Conservation (phyloP, 2,113 vertebrate species). For the Phasianus colchicus region DNA sequence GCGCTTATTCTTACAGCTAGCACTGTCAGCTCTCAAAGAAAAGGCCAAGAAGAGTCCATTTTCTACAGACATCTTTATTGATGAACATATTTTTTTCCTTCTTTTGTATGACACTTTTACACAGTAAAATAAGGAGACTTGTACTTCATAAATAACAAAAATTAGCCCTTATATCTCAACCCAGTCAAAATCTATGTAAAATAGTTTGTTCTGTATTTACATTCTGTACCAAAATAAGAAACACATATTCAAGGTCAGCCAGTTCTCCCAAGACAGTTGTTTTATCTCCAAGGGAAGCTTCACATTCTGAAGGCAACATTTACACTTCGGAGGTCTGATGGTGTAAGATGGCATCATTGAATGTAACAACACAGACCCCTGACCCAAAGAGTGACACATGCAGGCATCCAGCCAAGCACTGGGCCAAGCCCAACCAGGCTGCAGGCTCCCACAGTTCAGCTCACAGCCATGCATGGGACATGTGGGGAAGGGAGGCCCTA, state of each 20-base stretch:
- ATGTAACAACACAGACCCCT: background rate
- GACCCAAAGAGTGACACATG: background rate
- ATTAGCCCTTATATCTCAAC: constrained; percentile 65
- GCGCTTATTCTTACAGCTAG: background rate
- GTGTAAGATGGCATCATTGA: background rate
- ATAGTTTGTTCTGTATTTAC: constrained; percentile 58
- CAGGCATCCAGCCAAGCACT: background rate
- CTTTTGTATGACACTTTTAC: background rate
- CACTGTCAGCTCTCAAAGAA: background rate
- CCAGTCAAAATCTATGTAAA: constrained; percentile 65
- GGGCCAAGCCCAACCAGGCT: background rate
- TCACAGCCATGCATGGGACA: background rate
- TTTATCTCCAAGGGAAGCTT: constrained; percentile 45
- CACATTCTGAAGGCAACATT: constrained; percentile 6
- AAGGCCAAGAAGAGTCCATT: background rate
- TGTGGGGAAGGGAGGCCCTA: background rate
- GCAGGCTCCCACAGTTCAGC: background rate
- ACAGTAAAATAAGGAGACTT: constrained; percentile 35
- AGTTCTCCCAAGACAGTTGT: constrained; percentile 8
- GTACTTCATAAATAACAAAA: constrained; percentile 68
- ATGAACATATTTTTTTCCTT: background rate
- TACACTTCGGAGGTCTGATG: background rate
- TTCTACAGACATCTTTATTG: constrained; percentile 62
- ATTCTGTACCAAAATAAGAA: constrained; percentile 54
- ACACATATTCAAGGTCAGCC: constrained; percentile 21